Base-by-base conservation (phyloP, 2,113 vertebrate genomes). In the rat (Rattus norvegicus) region DNA sequence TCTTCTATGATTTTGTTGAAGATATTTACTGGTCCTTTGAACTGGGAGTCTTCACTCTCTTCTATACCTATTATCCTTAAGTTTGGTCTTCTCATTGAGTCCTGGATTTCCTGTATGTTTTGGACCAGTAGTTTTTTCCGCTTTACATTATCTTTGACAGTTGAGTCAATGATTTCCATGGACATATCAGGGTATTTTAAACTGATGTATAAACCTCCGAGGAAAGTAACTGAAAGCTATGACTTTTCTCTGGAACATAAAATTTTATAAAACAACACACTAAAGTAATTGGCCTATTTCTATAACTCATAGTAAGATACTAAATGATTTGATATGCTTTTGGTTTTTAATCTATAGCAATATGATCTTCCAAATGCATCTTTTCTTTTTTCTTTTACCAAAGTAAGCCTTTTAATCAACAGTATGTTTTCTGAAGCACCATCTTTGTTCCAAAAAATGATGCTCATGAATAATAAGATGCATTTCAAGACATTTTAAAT, bases 261-360 rank as follows among this genome's bases (percentile, higher is more conserved):
- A 87, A 69, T 97, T 96, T 96, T 97, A 93, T 90, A 47, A 70
- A 96, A 96, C 90, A 47, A 92, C 86, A 94, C 36, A 67, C 19
- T 7, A n/a, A 17, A 20, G 52, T 91, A 91, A 87, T 88, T 43
- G 83, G 7, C 56, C 88, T 69, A 36, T 30, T 89, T 97, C 61
- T 73, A 76, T 90, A 89, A 94, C 96, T 96, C 89, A 95, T 90
- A 86, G 47, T 39, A n/a, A 61, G 43, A 67, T 76, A 89, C 87
- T 90, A 95, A 95, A 75, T 96, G 94, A 95, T 96, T 96, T 91
- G 93, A 92, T 88, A 49, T 36, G n/a, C 84, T 92, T 88, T 73
- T 43, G 49, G 10, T 30, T 97, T 95, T 77, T 90, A 88, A 43
- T 79, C 77, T 61, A 1, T n/a, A 79, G 77, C n/a, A 54, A 65